phyloP scores from a whole-genome alignment of 2,888 invertebrate species.

The Eustalomyia histrio region DNA sequence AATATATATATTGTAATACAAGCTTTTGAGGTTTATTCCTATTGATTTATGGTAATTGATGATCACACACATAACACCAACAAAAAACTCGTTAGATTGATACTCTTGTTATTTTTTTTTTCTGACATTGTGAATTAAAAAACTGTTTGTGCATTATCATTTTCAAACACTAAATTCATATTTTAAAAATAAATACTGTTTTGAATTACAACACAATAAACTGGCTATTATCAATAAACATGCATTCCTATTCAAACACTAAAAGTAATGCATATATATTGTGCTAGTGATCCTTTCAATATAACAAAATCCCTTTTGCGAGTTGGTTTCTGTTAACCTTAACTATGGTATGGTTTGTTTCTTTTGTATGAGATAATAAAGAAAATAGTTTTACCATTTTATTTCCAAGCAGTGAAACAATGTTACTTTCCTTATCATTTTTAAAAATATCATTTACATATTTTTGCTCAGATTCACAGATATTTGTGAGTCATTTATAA shows the following conservation, averaged over 20 bases:
- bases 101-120: constrained; percentile 9
- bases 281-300: constrained; percentile 44
- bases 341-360: constrained; percentile 9
- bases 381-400: not conserved
- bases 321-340: constrained; percentile 34
- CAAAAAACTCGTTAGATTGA: constrained; percentile 45
- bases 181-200: constrained; percentile 36
- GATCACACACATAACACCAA: constrained; percentile 36
- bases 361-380: constrained; percentile 37
- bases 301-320: constrained; percentile 16
- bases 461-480: not conserved
- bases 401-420: not conserved
- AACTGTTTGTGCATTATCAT: constrained; percentile 36
- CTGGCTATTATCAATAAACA: constrained; percentile 46
- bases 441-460: constrained; percentile 9
- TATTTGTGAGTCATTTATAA: not conserved
- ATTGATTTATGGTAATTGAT: constrained; percentile 58
- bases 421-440: constrained; percentile 13
- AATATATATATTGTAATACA: constrained; percentile 51
- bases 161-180: constrained; percentile 41
- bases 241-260: constrained; percentile 27
- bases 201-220: constrained; percentile 28
- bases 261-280: constrained; percentile 10
- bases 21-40: constrained; percentile 61
- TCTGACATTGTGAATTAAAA: constrained; percentile 35